Evolutionary conservation across 2,797 vertebrate genomes (phyloP).

Genomic region (Gila robusta): DNA sequence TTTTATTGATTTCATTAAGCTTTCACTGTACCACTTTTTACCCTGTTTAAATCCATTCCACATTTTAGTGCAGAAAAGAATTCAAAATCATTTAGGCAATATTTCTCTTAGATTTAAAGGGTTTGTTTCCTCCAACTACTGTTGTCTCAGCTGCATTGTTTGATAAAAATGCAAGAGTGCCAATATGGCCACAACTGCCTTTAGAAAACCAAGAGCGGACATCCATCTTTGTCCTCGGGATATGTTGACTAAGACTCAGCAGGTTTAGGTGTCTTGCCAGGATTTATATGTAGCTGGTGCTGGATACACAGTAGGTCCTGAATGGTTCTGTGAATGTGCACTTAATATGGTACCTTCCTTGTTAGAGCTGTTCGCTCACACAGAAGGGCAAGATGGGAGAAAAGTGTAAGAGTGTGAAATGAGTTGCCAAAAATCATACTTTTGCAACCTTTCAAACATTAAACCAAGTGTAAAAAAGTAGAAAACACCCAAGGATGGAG

Average conservation of each 20-base stretch:
- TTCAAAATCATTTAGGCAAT: neutral
- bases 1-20: neutral
- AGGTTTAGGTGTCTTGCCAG: constrained; percentile 1
- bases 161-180: neutral
- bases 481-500: neutral
- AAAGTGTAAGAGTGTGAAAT: constrained; percentile 24
- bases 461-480: neutral
- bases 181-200: constrained; percentile 2
- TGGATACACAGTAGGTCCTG: constrained; percentile 19
- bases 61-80: neutral
- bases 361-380: constrained; percentile 14
- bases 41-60: neutral
- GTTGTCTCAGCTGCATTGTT: neutral
- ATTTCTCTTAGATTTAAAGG: neutral
- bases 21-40: neutral
- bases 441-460: constrained; percentile 19
- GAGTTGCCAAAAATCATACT: neutral
- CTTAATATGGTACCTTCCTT: constrained; percentile 9
- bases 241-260: neutral
- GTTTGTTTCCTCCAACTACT: neutral
- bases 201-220: neutral
- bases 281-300: neutral
- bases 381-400: neutral
- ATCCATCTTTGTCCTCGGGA: neutral
- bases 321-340: constrained; percentile 7